Base-by-base conservation (phyloP, 2,113 vertebrate genomes). In the Indri indri region DNA sequence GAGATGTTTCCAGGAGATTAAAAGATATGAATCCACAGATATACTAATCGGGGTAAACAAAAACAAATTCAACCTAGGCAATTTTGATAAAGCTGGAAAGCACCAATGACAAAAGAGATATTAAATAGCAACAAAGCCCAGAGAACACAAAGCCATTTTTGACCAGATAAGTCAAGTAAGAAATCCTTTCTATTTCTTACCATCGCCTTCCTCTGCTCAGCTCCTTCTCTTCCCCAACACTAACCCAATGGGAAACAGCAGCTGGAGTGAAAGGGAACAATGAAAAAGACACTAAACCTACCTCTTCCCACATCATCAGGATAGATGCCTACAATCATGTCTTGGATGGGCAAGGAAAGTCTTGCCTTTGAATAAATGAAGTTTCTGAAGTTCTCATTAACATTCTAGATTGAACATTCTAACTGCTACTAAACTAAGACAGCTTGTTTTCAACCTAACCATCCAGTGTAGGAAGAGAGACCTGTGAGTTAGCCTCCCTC, bases 61-160 rank as follows among this genome's bases (percentile, higher is more conserved):
- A 87, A 91, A 76, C 40, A 93, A 93, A 91, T 89, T 32, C 22
- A 85, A 80, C 32, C 20, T 40, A 61, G 23, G 45, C 12, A 45
- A 83, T 4, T 87, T 25, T 40, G 86, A 27, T 57, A 66, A 96
- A 83, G 80, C 12, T 40, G 42, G 70, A 89, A 83, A 89, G 50
- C 50, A 66, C 65, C 37, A 10, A 52, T 32, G 59, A 93, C 22
- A 95, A 61, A 74, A 63, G 47, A 96, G 23, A 82, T 14, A 12
- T 27, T 47, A 40, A 90, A 65, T 0, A 80, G 50, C 25, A 77
- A 13, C 47, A 68, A n/a, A 45, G 23, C 34, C 63, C 66, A 85
- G 86, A 50, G 97, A 93, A 95, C 82, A 73, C 45, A 83, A 66
- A 95, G 65, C 16, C 47, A 70, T 63, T 22, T 52, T 65, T n/a